These are phyloP conservation scores for Poeciliopsis prolifica DNA, from an alignment of 2,113 vertebrate genomes.

Conservation along the genomic window DNA sequence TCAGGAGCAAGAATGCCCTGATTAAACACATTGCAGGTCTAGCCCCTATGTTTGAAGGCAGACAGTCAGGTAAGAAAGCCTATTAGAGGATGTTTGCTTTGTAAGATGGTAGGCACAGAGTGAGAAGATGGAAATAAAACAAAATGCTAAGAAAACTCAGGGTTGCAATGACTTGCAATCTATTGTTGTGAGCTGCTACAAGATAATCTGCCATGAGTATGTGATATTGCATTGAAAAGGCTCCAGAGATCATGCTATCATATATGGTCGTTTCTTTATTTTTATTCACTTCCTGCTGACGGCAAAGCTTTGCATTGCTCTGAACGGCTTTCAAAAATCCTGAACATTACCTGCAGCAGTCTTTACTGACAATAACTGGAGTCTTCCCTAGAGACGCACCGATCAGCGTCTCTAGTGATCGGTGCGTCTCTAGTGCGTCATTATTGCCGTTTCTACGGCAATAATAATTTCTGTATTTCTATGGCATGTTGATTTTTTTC, in stretches of 20 bases:
- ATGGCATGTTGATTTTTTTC: neutral
- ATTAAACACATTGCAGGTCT: conserved; percentile 59
- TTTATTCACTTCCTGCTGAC: neutral
- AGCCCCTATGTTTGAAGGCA: conserved; percentile 20
- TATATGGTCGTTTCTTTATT: neutral
- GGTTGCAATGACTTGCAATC: neutral
- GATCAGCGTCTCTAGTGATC: neutral
- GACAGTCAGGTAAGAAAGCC: conserved; percentile 20
- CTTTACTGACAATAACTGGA: neutral
- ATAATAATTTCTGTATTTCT: neutral
- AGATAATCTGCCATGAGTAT: neutral
- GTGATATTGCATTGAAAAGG: neutral
- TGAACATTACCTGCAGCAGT: neutral
- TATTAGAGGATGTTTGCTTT: conserved; percentile 41
- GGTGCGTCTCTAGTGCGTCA: too few relatives aligned
- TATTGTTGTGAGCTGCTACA: neutral
- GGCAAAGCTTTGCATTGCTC: too few relatives aligned
- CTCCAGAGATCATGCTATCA: neutral
- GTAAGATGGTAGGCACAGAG: conserved; percentile 1
- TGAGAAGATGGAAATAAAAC: conserved; percentile 12
- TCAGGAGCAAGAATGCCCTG: conserved; percentile 41
- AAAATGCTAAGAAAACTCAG: neutral
- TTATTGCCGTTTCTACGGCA: neutral
- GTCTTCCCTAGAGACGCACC: neutral
- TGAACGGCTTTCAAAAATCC: neutral